phyloP scores from a whole-genome alignment of 2,113 vertebrate genomes.

The Fukomys damarensis region DNA sequence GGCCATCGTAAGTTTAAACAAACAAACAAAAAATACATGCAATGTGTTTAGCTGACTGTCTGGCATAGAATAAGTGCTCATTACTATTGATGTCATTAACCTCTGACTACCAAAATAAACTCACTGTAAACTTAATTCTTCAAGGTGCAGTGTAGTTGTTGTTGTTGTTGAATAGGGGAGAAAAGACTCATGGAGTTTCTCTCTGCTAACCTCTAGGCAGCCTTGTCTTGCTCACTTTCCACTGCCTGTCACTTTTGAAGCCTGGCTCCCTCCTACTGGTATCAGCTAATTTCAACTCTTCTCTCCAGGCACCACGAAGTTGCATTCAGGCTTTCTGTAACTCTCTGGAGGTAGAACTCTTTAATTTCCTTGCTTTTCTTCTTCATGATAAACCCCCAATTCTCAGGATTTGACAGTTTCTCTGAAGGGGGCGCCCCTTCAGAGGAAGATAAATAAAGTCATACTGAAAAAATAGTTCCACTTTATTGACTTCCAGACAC shows the following conservation, averaged over 20 bases:
- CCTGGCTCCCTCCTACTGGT: background rate
- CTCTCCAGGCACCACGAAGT: background rate
- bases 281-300: background rate
- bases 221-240: background rate
- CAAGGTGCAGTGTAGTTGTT: background rate
- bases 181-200: background rate
- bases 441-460: conserved; percentile 17
- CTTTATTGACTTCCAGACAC: background rate
- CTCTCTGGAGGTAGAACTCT: background rate
- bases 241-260: background rate
- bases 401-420: background rate
- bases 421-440: background rate
- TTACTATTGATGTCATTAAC: background rate
- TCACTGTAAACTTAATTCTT: background rate
- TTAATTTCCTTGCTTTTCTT: background rate
- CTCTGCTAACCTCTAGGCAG: background rate
- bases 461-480: background rate
- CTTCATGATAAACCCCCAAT: background rate
- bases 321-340: background rate
- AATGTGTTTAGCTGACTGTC: background rate
- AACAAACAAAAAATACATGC: background rate
- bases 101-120: background rate
- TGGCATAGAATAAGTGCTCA: background rate
- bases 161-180: background rate
- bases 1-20: background rate